Percentiles rank a stretch among this genome's conserved stretches.
Evolutionary conservation across 2,797 vertebrate species (phyloP).

Genomic region (Poeciliopsis turneri): DNA sequence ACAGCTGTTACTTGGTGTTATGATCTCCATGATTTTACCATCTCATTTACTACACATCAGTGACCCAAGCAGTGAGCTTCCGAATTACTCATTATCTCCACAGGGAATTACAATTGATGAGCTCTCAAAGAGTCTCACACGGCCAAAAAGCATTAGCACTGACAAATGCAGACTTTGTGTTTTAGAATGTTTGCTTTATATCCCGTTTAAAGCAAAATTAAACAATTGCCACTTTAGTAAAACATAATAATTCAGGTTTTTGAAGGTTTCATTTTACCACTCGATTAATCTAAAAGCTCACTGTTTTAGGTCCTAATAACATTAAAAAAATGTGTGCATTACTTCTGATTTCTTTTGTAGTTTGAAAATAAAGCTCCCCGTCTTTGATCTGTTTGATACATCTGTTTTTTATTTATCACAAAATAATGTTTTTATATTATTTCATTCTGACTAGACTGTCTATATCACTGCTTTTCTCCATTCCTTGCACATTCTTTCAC

Average conservation of each 20-base stretch:
- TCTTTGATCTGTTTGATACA: not conserved
- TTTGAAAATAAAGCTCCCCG: not conserved
- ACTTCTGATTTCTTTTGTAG: not conserved
- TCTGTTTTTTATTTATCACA: not conserved
- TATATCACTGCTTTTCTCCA: not conserved
- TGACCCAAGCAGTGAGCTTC: not conserved
- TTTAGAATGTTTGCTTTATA: constrained; percentile 16
- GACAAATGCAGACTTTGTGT: constrained; percentile 3
- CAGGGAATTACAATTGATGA: constrained; percentile 7
- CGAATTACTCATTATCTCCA: constrained; percentile 12
- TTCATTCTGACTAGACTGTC: not conserved
- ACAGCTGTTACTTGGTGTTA: constrained; percentile 1
- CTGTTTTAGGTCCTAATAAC: not conserved
- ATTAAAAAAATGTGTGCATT: not conserved
- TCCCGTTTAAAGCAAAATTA: not conserved
- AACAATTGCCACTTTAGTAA: not conserved
- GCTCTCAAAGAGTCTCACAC: not conserved
- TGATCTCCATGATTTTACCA: constrained; percentile 1
- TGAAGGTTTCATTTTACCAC: not conserved
- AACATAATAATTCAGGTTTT: not conserved
- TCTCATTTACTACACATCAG: constrained; percentile 13
- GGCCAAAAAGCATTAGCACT: constrained; percentile 1
- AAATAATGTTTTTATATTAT: constrained; percentile 5
- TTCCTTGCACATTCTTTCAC: not conserved
- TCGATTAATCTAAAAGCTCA: not conserved